Evolutionary conservation across 1,140 invertebrate genomes (phyloP).

Genomic region (Conus betulinus): DNA sequence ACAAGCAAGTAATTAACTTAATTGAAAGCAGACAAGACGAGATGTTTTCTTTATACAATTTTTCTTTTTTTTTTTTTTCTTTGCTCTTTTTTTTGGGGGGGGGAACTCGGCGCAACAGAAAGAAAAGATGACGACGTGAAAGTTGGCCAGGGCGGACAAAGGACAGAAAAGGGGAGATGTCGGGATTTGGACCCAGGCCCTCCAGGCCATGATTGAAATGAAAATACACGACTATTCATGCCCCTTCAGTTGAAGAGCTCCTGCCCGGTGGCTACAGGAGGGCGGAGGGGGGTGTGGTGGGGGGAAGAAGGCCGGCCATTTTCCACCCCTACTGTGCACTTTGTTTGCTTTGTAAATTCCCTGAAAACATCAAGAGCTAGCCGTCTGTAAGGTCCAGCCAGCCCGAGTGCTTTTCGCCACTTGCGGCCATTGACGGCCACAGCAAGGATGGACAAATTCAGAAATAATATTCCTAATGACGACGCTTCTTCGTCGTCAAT

Average conservation of each 20-base stretch:
- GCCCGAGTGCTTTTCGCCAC: constrained; percentile 3
- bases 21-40: constrained; percentile 35
- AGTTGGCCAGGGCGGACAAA: neutral
- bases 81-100: neutral
- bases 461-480: constrained; percentile 40
- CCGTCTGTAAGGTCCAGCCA: neutral
- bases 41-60: neutral
- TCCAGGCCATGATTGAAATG: constrained; percentile 28
- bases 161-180: neutral
- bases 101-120: neutral
- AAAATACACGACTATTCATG: constrained; percentile 35
- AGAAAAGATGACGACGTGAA: neutral
- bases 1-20: constrained; percentile 38
- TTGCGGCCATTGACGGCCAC: constrained; percentile 23
- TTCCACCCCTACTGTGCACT: constrained; percentile 8
- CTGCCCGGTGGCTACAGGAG: constrained; percentile 11
- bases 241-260: constrained; percentile 25
- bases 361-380: constrained; percentile 37
- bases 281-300: too few species aligned
- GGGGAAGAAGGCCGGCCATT: neutral
- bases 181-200: neutral
- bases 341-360: constrained; percentile 41
- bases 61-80: neutral
- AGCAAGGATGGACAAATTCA: constrained; percentile 34
- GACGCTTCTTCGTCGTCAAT: constrained; percentile 23